Evolutionary conservation across 2,797 vertebrate species (phyloP).

Genomic region (Parauchenoglanis punctatus): DNA sequence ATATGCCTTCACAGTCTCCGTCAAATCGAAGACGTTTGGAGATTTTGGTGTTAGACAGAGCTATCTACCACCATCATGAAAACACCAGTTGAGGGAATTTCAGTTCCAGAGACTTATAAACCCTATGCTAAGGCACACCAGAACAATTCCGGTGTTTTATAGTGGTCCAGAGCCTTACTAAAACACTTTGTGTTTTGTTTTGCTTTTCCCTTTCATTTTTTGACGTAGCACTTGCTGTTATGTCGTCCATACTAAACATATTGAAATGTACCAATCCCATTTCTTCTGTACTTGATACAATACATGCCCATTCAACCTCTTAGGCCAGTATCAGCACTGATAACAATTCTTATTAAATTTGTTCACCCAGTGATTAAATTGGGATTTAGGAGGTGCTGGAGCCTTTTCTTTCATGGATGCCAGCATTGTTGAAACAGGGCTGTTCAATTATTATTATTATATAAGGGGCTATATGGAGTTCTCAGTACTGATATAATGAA

Average conservation of each 20-base stretch:
- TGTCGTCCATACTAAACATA: slow-evolving; percentile 46
- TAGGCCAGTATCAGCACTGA: not conserved
- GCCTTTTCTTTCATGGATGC: not conserved
- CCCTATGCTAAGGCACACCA: not conserved
- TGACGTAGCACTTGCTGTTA: slow-evolving; percentile 34
- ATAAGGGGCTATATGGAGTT: not conserved
- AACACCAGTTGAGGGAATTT: not conserved
- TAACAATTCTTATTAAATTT: not conserved
- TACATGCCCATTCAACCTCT: not conserved
- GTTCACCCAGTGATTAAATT: not conserved
- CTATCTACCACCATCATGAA: not conserved
- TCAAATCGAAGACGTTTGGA: not conserved
- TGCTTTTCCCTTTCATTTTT: not conserved
- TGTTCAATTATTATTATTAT: not conserved
- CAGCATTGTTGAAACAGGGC: not conserved
- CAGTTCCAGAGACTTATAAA: too few species aligned
- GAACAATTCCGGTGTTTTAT: not conserved
- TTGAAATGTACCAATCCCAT: not conserved
- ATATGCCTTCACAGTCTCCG: not conserved
- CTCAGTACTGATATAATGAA: not conserved
- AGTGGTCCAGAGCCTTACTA: not conserved
- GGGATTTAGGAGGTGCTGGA: not conserved
- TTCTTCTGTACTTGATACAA: not conserved
- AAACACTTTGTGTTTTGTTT: not conserved
- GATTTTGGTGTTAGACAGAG: not conserved